phyloP scores from a whole-genome alignment of 1,140 invertebrate genomes.

The Pogonomyrmex californicus region DNA sequence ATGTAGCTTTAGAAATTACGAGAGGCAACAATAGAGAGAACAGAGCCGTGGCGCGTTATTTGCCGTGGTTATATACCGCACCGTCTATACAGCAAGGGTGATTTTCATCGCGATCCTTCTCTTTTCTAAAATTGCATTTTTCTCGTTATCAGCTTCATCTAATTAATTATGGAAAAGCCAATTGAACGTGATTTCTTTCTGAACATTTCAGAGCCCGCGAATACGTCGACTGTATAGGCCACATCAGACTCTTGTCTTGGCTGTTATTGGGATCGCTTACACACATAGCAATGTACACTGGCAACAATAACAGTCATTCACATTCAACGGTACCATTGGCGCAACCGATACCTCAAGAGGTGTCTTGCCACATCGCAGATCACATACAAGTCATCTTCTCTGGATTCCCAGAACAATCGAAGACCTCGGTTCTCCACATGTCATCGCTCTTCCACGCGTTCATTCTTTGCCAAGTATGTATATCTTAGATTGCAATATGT shows the following conservation, averaged over 20 bases:
- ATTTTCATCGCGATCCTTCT: not conserved
- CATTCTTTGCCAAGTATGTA: slow-evolving; percentile 91
- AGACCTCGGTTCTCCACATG: slow-evolving; percentile 96
- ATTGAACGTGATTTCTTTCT: not conserved
- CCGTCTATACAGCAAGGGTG: slow-evolving; percentile 95
- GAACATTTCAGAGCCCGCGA: slow-evolving; percentile 92
- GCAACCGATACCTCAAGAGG: slow-evolving; percentile 97
- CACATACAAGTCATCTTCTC: slow-evolving; percentile 98
- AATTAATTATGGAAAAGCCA: not conserved
- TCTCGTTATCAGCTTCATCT: not conserved
- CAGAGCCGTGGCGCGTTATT: slow-evolving; percentile 93
- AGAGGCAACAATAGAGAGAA: slow-evolving; percentile 95
- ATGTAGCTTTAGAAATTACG: slow-evolving; percentile 97
- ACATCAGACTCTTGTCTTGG: slow-evolving; percentile 98
- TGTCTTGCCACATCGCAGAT: slow-evolving; percentile 98
- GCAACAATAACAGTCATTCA: slow-evolving; percentile 77
- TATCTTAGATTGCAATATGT: not conserved
- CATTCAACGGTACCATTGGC: slow-evolving; percentile 87
- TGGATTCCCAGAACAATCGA: slow-evolving; percentile 98
- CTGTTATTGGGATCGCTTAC: slow-evolving; percentile 97
- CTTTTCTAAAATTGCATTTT: slow-evolving; percentile 11
- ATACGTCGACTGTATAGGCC: slow-evolving; percentile 97
- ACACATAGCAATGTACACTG: slow-evolving; percentile 91
- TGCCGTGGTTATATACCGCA: slow-evolving; percentile 97
- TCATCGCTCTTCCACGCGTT: slow-evolving; percentile 95